Evolutionary conservation across 2,797 vertebrate genomes (phyloP).

Genomic region (Leucoraja ocellata): DNA sequence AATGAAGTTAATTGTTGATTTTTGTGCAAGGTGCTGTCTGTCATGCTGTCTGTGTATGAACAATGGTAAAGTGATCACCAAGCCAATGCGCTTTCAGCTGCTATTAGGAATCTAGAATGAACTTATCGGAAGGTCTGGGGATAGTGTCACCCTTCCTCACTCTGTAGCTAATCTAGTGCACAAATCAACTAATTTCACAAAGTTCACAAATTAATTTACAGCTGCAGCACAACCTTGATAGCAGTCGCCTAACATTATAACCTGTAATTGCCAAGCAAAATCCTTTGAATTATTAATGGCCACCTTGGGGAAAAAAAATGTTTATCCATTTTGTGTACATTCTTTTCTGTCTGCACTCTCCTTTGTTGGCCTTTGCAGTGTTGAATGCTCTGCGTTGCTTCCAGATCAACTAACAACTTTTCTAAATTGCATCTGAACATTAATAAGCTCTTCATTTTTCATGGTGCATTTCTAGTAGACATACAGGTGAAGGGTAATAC

Average conservation of each 20-base stretch:
- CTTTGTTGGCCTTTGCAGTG: background rate
- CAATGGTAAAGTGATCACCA: background rate
- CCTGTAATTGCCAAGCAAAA: background rate
- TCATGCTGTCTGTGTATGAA: background rate
- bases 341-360: background rate
- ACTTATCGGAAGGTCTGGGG: background rate
- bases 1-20: background rate
- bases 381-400: slow-evolving; percentile 41
- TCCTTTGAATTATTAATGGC: background rate
- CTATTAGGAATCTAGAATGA: background rate
- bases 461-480: slow-evolving; percentile 56
- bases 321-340: background rate
- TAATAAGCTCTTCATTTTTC: slow-evolving; percentile 55
- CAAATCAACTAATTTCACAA: background rate
- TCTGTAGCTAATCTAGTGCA: background rate
- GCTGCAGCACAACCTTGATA: background rate
- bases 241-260: background rate
- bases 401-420: slow-evolving; percentile 51
- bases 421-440: slow-evolving; percentile 68
- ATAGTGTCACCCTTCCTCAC: background rate
- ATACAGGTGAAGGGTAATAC: slow-evolving; percentile 63
- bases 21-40: background rate
- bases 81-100: background rate
- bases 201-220: background rate
- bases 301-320: background rate